Percentiles rank a stretch among this genome's conserved stretches.
These are phyloP conservation scores for Apotomis capreana DNA, from an alignment of 2,888 invertebrate species.

Conservation along the genomic window DNA sequence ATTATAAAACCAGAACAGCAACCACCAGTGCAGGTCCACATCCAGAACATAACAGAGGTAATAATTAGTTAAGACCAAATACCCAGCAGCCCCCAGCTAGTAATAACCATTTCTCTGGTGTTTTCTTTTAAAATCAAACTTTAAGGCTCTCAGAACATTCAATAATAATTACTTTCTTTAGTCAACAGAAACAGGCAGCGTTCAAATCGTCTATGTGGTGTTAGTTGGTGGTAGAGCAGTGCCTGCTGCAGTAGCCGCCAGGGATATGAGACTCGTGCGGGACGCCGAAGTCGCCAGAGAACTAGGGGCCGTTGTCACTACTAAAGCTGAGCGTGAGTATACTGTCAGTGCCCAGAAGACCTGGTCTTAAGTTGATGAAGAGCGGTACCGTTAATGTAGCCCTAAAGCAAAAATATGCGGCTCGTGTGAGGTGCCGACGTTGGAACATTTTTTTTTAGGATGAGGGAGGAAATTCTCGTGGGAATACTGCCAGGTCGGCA, in stretches of 20 bases:
- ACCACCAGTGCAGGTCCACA: constrained; percentile 85
- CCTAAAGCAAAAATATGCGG: too few relatives aligned
- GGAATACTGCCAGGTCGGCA: too few relatives aligned
- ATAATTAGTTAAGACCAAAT: constrained; percentile 21
- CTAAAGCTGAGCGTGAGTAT: constrained; percentile 92
- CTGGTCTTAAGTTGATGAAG: too few relatives aligned
- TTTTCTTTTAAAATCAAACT: too few relatives aligned
- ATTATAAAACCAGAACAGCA: constrained; percentile 78
- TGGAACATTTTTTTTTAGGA: too few relatives aligned
- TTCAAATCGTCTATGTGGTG: constrained; percentile 91
- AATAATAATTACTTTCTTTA: constrained; percentile 44
- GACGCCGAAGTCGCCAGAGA: constrained; percentile 89
- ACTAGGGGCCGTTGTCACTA: constrained; percentile 89
- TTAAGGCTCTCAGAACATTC: too few relatives aligned
- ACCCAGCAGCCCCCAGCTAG: too few relatives aligned
- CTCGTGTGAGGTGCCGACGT: too few relatives aligned
- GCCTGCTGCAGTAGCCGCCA: constrained; percentile 90
- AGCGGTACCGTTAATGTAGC: too few relatives aligned
- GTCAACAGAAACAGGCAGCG: constrained; percentile 80
- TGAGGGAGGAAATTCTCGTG: too few relatives aligned
- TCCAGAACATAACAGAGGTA: constrained; percentile 86
- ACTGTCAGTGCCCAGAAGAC: neutral
- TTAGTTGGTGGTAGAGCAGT: constrained; percentile 91
- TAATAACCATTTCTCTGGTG: too few relatives aligned
- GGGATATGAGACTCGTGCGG: constrained; percentile 91